Evolutionary conservation across 2,797 vertebrate species (phyloP).

Genomic region (Malacoctenus gilli): DNA sequence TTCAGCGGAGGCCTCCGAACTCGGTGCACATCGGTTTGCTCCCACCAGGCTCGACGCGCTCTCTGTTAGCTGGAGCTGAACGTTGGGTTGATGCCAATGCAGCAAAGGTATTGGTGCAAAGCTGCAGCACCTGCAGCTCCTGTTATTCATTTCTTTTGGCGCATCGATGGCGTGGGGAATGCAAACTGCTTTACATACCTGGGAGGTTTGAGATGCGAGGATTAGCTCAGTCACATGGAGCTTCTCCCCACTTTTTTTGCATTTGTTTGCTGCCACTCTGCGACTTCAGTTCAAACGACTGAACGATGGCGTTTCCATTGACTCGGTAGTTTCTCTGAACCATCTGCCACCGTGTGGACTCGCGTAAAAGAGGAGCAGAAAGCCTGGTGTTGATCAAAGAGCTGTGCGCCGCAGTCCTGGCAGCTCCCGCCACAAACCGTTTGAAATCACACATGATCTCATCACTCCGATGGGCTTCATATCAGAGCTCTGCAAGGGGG

Average conservation of each 20-base stretch:
- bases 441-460: slow-evolving; percentile 9
- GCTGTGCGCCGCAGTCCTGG: slow-evolving; percentile 45
- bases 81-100: slow-evolving; percentile 13
- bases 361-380: not conserved
- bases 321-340: no score
- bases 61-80: slow-evolving; percentile 14
- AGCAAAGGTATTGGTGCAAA: slow-evolving; percentile 6
- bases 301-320: no score
- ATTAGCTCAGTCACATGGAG: not conserved
- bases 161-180: not conserved
- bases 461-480: slow-evolving; percentile 1
- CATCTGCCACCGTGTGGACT: not conserved
- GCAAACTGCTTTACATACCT: not conserved
- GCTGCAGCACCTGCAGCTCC: not conserved
- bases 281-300: no score
- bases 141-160: not conserved
- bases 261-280: no score
- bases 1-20: slow-evolving; percentile 24
- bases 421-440: slow-evolving; percentile 28
- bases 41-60: slow-evolving; percentile 29
- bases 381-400: slow-evolving; percentile 35
- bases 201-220: not conserved
- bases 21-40: slow-evolving; percentile 40
- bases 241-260: slow-evolving; percentile 4
- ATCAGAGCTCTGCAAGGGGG: slow-evolving; percentile 15